Conservation (phyloP, 2,797 vertebrate species). For the Pelobates cultripes region DNA sequence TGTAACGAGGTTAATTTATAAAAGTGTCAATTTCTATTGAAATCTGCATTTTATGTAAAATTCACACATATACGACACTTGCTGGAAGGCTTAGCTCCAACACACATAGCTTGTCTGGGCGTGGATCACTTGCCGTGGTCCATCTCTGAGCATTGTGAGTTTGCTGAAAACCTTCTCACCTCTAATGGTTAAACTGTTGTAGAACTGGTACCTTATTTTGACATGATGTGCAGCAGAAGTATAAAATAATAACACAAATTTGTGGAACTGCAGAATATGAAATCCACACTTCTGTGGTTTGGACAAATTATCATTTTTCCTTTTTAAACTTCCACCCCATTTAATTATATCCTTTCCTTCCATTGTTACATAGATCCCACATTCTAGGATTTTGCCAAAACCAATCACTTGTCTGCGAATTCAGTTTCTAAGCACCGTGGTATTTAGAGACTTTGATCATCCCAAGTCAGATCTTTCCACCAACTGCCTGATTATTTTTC, state of each 20-base stretch:
- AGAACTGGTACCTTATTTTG: not conserved
- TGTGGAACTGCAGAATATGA: slow-evolving; percentile 9
- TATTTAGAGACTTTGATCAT: slow-evolving; percentile 43
- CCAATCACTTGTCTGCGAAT: slow-evolving; percentile 51
- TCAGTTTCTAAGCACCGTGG: slow-evolving; percentile 17
- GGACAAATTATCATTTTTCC: slow-evolving; percentile 50
- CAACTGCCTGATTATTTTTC: slow-evolving; percentile 33
- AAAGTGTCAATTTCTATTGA: no score
- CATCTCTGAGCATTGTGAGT: no score
- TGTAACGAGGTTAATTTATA: no score
- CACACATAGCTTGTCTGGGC: no score
- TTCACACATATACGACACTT: no score
- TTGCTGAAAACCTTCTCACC: no score
- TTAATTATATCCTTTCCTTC: slow-evolving; percentile 49
- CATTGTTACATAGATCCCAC: slow-evolving; percentile 45
- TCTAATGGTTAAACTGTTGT: not conserved
- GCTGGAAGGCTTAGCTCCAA: no score
- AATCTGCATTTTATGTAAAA: no score
- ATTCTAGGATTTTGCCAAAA: slow-evolving; percentile 38
- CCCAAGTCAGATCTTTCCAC: slow-evolving; percentile 27
- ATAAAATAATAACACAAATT: slow-evolving; percentile 21
- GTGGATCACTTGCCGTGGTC: no score
- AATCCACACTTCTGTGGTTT: slow-evolving; percentile 51
- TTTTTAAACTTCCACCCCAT: slow-evolving; percentile 33
- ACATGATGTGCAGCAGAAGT: not conserved